Conservation (phyloP, 1,140 invertebrate species). For the Zophobas atratus region DNA sequence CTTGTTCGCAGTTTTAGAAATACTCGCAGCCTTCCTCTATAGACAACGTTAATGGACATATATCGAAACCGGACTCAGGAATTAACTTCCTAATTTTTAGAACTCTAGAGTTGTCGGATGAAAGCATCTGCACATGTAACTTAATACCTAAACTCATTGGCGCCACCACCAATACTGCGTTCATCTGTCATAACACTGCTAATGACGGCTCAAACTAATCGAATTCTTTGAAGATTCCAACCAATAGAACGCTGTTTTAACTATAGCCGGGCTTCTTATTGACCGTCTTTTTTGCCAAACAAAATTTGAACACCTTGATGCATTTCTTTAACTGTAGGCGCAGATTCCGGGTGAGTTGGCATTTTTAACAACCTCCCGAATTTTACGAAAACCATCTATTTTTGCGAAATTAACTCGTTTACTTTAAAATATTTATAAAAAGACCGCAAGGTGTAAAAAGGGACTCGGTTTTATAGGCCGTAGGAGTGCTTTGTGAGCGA, state of each 20-base stretch:
- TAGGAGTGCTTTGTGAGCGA: slow-evolving; percentile 37
- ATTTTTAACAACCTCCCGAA: slow-evolving; percentile 46
- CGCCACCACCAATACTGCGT: slow-evolving; percentile 46
- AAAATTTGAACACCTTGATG: neutral
- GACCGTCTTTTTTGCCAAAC: slow-evolving; percentile 20
- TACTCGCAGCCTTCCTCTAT: slow-evolving; percentile 28
- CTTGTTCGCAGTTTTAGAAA: slow-evolving; percentile 40
- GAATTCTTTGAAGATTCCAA: slow-evolving; percentile 30
- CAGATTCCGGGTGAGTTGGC: slow-evolving; percentile 33
- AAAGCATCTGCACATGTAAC: slow-evolving; percentile 12
- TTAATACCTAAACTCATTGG: slow-evolving; percentile 40
- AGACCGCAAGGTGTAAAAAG: slow-evolving; percentile 14
- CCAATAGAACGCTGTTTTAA: neutral
- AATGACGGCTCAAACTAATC: slow-evolving; percentile 31
- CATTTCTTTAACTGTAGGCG: neutral
- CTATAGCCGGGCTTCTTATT: slow-evolving; percentile 7
- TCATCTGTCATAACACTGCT: slow-evolving; percentile 53
- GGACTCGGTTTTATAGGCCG: slow-evolving; percentile 29
- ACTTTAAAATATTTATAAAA: slow-evolving; percentile 37
- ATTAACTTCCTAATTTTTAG: slow-evolving; percentile 13
- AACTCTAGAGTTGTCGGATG: neutral
- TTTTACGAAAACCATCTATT: neutral
- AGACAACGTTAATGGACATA: slow-evolving; percentile 35
- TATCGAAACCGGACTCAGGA: slow-evolving; percentile 7
- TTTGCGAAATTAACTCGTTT: slow-evolving; percentile 31